Evolutionary conservation across 2,797 vertebrate genomes (phyloP), one percentile per base, ranked within the genome.

Genomic region (Hyperoplus lanceolatus): DNA sequence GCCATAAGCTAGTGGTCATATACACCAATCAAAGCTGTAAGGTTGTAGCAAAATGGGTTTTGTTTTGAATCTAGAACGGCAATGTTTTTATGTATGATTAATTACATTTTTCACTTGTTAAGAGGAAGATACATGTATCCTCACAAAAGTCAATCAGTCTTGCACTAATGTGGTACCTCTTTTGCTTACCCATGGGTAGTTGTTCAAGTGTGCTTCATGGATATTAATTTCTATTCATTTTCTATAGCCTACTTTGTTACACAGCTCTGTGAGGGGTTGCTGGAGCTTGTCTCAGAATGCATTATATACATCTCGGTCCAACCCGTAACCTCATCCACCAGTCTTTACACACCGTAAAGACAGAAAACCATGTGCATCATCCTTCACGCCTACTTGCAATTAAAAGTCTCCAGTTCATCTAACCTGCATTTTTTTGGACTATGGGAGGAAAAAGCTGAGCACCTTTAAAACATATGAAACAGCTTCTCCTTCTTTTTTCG

Each of bases 251-350:
- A 15, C 29, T 41, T 12, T 56, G 29, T 48, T 29, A 3, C 18
- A 13, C 42, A 46, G 43, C 43, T 63, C 72, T 65, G 65, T 0
- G 11, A 18, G 0, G 38, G 18, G 4, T 41, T 61, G 55, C 59
- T 61, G 55, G 59, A 73, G 60, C 53, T 53, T 48, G 54, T 70
- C 61, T 36, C 73, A 77, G 53, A 65, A 14, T 48, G 46, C 46
- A 48, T 15, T 48, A 49, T 5, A 13, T 49, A 18, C 63, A 51
- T 65, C 62, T 49, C 51, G 36, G 16, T 4, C 36, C 18, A 36
- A 18, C 13, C 7, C 18, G 4, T 1, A 21, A 29, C 29, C 29
- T 29, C 29, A 29, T 29, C 29, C 29, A 29, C 29, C 29, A 29
- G 29, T 29, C 29, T 29, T 29, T 29, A 50, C 49, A 54, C 12